Evolutionary conservation across 2,888 invertebrate genomes (phyloP), one percentile per base, ranked within the genome.

Genomic region (Meiosimyza platycephala): DNA sequence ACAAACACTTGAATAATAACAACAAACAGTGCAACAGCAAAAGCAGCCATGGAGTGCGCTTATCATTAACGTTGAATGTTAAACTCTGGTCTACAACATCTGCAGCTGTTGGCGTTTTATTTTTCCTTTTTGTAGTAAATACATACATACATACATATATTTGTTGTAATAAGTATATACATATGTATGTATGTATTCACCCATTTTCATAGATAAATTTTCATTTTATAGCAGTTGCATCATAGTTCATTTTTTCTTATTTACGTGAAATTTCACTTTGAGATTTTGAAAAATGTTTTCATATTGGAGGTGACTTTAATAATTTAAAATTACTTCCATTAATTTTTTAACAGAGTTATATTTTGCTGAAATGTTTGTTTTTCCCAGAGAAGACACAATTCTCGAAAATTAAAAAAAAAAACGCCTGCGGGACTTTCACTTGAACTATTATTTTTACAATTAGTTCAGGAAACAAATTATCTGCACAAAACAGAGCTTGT

Each of bases 71-170:
- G 68, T 16, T 68, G 68, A 50, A 57, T 59, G 59, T 51, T 59
- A 59, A 68, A 59, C 52, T 69, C n/a, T 52, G 62, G 60, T 62
- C n/a, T n/a, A n/a, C n/a, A n/a, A n/a, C n/a, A n/a, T 69, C 60
- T 47, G 50, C 68, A 40, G 68, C 54, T 59, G 48, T 18, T 22
- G 50, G 68, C 59, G 47, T 40, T 50, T 12, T 9, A 50, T 22
- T 50, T 48, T n/a, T 16, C 50, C 6, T 47, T 60, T 28, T 47
- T 55, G 47, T 66, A 40, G 54, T 55, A 22, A 1, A 40, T 2
- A 12, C 18, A 12, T 28, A n/a, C 5, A 40, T 3, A 13, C 18
- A 12, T 28, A n/a, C 6, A 18, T 54, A 59, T 15, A 13, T 1
- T 67, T 47, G 15, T 59, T 59, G n/a, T 15, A 6, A 3, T 18